Percentiles rank a stretch among this genome's conserved stretches.
Evolutionary conservation across 2,888 invertebrate genomes (phyloP).

Genomic region (Thymelicus acteon): DNA sequence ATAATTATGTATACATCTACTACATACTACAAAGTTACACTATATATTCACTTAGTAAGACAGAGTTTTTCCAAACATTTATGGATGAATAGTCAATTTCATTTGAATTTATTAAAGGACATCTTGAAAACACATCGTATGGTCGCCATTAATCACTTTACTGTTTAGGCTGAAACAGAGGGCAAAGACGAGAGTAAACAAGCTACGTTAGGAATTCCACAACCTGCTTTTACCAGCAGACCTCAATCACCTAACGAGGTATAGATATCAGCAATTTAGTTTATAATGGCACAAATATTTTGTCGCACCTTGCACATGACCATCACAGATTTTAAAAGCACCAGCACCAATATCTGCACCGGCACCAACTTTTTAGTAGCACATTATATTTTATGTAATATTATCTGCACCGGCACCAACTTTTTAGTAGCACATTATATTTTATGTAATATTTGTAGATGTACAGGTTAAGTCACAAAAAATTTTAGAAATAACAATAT

Average conservation of each 20-base stretch:
- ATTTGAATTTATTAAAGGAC: slow-evolving; percentile 26
- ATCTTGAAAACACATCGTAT: slow-evolving; percentile 52
- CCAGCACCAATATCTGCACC: slow-evolving; percentile 42
- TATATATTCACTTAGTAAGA: not conserved
- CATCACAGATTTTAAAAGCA: slow-evolving; percentile 41
- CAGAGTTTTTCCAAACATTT: not conserved
- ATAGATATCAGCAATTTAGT: slow-evolving; percentile 57
- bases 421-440: slow-evolving; percentile 43
- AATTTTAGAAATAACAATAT: slow-evolving; percentile 29
- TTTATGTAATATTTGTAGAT: slow-evolving; percentile 36
- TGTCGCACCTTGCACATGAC: slow-evolving; percentile 53
- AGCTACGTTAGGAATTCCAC: slow-evolving; percentile 70
- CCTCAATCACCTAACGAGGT: slow-evolving; percentile 73
- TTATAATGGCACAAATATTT: slow-evolving; percentile 40
- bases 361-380: slow-evolving; percentile 51
- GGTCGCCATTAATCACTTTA: slow-evolving; percentile 75
- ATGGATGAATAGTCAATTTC: slow-evolving; percentile 25
- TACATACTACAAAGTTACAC: too few relatives aligned
- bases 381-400: slow-evolving; percentile 34
- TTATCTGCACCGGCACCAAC: slow-evolving; percentile 50
- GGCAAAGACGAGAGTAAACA: slow-evolving; percentile 64
- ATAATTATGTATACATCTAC: too few relatives aligned
- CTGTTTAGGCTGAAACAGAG: slow-evolving; percentile 77
- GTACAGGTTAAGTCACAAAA: slow-evolving; percentile 36
- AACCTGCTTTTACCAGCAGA: slow-evolving; percentile 68